A percentile compares a stretch with the other conserved stretches of the same genome.
phyloP scores from a whole-genome alignment of 1,140 invertebrate species.

The Tribolium castaneum region DNA sequence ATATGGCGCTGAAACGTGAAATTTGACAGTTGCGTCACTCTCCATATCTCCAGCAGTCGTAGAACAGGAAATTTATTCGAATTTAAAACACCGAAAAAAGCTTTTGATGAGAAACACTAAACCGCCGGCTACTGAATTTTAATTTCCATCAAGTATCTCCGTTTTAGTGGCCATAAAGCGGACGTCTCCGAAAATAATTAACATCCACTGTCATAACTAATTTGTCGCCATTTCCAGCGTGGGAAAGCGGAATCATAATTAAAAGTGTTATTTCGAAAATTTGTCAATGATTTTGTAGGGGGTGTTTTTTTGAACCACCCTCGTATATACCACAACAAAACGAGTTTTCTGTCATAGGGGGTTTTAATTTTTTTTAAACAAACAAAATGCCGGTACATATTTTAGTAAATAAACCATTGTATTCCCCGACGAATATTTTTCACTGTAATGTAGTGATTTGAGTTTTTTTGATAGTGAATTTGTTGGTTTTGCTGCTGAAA shows the following conservation, averaged over 20 bases:
- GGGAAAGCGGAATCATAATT: background rate
- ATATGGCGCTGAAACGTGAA: conserved; percentile 20
- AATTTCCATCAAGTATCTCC: background rate
- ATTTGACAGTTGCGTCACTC: conserved; percentile 28
- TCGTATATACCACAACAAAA: no score
- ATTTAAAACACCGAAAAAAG: background rate
- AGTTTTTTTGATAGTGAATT: no score
- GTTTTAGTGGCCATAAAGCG: conserved; percentile 4
- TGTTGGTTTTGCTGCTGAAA: no score
- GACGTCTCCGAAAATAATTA: conserved; percentile 8
- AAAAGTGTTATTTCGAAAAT: no score
- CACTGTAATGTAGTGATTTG: no score
- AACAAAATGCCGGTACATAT: no score
- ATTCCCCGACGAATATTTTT: no score
- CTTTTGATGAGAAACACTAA: conserved; percentile 13
- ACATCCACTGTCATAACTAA: background rate
- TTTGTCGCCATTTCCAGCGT: conserved; percentile 16
- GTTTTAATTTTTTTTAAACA: no score
- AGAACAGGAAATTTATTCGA: conserved; percentile 14
- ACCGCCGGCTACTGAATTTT: conserved; percentile 24
- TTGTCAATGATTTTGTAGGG: no score
- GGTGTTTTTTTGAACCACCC: no score
- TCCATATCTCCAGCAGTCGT: background rate
- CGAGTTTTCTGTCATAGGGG: no score
- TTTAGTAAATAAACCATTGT: no score